Evolutionary conservation across 2,797 vertebrate species (phyloP), one percentile per base, ranked within the genome.

Genomic region (Siniperca undulata): DNA sequence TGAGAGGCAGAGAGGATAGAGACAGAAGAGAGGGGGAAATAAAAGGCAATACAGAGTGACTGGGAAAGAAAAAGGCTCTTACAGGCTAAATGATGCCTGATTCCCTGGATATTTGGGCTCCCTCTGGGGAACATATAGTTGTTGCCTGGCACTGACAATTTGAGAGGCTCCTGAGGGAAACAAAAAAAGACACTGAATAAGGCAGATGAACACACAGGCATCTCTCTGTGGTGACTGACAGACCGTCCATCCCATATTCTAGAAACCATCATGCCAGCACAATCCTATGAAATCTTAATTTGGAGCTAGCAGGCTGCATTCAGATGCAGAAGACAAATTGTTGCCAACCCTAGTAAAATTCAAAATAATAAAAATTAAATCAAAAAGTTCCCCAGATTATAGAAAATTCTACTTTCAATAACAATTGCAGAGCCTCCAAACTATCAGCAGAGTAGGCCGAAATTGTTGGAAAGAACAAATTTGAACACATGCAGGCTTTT

Each of bases 31-130:
- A 84, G 73, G 50, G 62, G 77, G 81, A 81, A 90, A 88, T 81
- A 90, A 92, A 88, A 90, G 74, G 69, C 82, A 87, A 84, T 68
- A 78, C 75, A 85, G 81, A 80, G 87, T 84, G 89, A 86, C 85
- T 89, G 77, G 66, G 78, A 93, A 83, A 88, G 86, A 88, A 86
- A 92, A 90, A 95, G 93, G 82, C 92, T 95, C 91, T 95, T 91
- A 92, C 91, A 88, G 95, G 95, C 95, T 95, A 95, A 96, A 95
- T 96, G 94, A 95, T 84, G 95, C 93, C 93, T 92, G 93, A 95
- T 95, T 96, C 95, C 95, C 95, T 92, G 91, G 95, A 94, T 95
- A 94, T 92, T 94, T 93, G 88, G 85, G 80, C 88, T 91, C 91
- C 88, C 94, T 91, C 93, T 86, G 88, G 94, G 95, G 94, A 94